phyloP scores from a whole-genome alignment of 1,140 invertebrate species.

The Leptoteleia sp. region DNA sequence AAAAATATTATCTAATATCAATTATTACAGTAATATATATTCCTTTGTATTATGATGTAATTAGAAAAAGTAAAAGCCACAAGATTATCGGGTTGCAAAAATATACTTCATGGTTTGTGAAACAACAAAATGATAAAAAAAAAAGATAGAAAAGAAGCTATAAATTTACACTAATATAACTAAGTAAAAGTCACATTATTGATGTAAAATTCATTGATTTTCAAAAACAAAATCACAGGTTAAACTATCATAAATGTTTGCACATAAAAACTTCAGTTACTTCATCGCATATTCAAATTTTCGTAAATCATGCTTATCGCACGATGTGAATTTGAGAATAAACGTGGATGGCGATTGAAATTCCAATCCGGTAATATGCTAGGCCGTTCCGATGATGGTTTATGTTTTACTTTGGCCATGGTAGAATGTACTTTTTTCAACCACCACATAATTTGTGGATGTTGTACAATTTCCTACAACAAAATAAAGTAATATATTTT shows the following conservation, averaged over 20 bases:
- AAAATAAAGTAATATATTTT: too few species aligned
- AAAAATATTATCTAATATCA: too few species aligned
- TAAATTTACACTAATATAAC: too few species aligned
- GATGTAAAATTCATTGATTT: too few species aligned
- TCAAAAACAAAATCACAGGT: background rate
- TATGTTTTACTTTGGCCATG: constrained; percentile 27
- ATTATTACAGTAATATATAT: too few species aligned
- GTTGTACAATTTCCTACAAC: constrained; percentile 29
- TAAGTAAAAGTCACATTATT: too few species aligned
- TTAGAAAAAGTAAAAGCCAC: too few species aligned
- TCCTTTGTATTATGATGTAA: too few species aligned
- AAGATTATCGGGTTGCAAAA: too few species aligned
- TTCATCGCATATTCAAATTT: constrained; percentile 29
- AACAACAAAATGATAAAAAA: too few species aligned
- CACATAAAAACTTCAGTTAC: background rate
- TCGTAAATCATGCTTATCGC: constrained; percentile 48
- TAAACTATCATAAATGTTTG: background rate
- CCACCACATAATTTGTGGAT: constrained; percentile 29
- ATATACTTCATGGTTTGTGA: too few species aligned
- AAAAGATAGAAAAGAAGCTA: too few species aligned
- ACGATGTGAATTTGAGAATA: constrained; percentile 30
- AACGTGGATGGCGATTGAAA: constrained; percentile 32
- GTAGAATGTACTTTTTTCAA: constrained; percentile 30
- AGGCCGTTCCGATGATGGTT: constrained; percentile 22
- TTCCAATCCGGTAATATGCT: constrained; percentile 49